Percentiles rank a stretch among this genome's conserved stretches.
Evolutionary conservation across 2,888 invertebrate genomes (phyloP).

Genomic region (Polietes domitor): DNA sequence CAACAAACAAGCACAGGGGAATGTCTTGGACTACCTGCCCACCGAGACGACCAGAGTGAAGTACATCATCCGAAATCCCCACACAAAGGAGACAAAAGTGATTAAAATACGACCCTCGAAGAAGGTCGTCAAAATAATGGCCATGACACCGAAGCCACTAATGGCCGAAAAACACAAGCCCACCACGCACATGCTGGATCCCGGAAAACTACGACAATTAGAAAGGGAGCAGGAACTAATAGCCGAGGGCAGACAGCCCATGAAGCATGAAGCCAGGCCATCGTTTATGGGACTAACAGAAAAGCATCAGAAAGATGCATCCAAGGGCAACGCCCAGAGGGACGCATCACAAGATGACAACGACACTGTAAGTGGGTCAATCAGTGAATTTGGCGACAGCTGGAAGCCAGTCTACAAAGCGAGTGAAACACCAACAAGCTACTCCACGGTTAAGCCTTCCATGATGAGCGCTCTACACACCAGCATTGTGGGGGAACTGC

Average conservation of each 20-base stretch:
- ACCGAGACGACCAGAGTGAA: constrained; percentile 76
- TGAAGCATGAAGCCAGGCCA: constrained; percentile 69
- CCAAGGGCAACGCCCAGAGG: background rate
- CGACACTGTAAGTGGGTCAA: constrained; percentile 72
- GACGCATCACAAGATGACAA: constrained; percentile 61
- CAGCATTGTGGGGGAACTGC: constrained; percentile 70
- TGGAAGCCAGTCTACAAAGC: constrained; percentile 76
- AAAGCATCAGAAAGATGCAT: constrained; percentile 21
- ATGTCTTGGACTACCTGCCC: constrained; percentile 72
- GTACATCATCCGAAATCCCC: constrained; percentile 77
- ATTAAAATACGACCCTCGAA: constrained; percentile 75
- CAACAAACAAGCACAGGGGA: constrained; percentile 37
- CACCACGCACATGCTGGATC: constrained; percentile 62
- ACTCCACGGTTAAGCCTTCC: constrained; percentile 71
- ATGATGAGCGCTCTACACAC: constrained; percentile 75
- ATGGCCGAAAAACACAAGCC: constrained; percentile 36
- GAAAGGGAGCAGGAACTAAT: constrained; percentile 78
- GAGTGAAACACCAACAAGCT: constrained; percentile 59
- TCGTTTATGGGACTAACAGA: constrained; percentile 36
- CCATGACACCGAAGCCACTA: constrained; percentile 69
- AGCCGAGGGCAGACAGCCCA: constrained; percentile 74
- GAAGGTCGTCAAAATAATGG: constrained; percentile 73
- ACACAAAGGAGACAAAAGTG: constrained; percentile 75
- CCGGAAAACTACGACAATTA: constrained; percentile 71
- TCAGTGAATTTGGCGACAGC: constrained; percentile 73